phyloP scores from a whole-genome alignment of 2,888 invertebrate genomes.

The Andrena haemorrhoa region DNA sequence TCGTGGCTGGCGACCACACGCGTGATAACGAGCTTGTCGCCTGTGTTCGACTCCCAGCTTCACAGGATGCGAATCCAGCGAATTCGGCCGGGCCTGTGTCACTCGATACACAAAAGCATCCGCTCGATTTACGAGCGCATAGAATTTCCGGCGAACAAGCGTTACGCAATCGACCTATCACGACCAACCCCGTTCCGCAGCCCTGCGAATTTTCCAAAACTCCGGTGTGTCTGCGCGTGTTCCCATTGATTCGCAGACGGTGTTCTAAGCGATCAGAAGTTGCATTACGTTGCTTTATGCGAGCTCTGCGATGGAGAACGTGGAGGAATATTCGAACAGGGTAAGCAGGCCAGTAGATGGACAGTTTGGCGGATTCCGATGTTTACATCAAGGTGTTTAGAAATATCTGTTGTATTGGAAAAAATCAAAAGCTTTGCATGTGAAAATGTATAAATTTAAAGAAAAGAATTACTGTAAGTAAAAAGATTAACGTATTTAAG shows the following conservation, averaged over 20 bases:
- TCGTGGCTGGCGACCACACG: slow-evolving; percentile 37
- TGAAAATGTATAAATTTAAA: no score
- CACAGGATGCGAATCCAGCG: slow-evolving; percentile 57
- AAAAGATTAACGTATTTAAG: no score
- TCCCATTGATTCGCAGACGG: background rate
- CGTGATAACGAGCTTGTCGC: slow-evolving; percentile 67
- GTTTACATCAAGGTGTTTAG: no score
- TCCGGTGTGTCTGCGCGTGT: background rate
- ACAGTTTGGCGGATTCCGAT: no score
- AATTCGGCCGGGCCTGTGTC: slow-evolving; percentile 63
- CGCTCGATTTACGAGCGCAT: slow-evolving; percentile 69
- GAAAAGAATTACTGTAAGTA: no score
- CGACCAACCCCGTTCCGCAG: background rate
- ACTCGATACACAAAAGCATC: slow-evolving; percentile 71
- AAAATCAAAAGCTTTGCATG: no score
- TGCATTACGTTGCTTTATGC: background rate
- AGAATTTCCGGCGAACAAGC: slow-evolving; percentile 43
- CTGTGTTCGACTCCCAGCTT: slow-evolving; percentile 60
- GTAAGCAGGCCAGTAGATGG: no score
- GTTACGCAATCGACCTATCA: slow-evolving; percentile 31
- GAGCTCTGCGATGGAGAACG: background rate
- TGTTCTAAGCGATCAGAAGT: background rate
- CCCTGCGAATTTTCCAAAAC: background rate
- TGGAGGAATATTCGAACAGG: background rate
- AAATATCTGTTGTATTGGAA: no score